Base-by-base conservation (phyloP, 1,140 invertebrate species). In the Eupeodes corollae region DNA sequence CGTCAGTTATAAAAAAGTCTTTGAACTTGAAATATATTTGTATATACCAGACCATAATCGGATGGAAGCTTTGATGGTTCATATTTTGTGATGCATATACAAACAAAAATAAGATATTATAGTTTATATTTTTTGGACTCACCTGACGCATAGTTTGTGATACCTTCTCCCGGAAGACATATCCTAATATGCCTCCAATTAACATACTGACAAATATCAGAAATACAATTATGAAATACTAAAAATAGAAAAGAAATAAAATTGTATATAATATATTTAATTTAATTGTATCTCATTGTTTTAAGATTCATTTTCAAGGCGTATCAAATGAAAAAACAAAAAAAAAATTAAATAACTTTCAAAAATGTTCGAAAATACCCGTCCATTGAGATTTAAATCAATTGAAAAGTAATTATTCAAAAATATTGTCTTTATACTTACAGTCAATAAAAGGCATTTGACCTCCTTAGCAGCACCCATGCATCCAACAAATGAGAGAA, bases 141-240 rank as follows among this genome's bases (percentile, higher is more conserved):
- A 66, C 63, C 55, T 68, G 77, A 54, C 85, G 78, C 63, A 88
- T 73, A 0, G 79, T 82, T 18, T 75, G 74, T 19, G 80, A 65
- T 12, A 89, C 79, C 63, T 88, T 83, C 52, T 82, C 82, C 41
- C 85, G 76, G 69, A 91, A 93, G 31, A 93, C 86, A 59, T 90
- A 92, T 19, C 86, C 86, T 33, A 94, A 72, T 44, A 92, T 86
- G 14, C 89, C 90, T 16, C 88, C 89, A 53, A 92, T 82, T 49
- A 92, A 68, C 78, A 92, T 84, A 44, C 83, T 84, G 45, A 92
- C 83, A 64, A 91, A 91, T 45, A 92, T 79, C 48, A 91, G 73
- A 55, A 91, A 82, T 19, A 92, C 75, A 14, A 89, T 74, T 55
- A 91, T 85, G 67, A 89, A 89, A 67, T 92, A 92, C 86, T 91